A percentile compares a stretch with the other conserved stretches of the same genome.
Conservation (phyloP, 2,113 vertebrate species). For the Oreocharis arfaki region DNA sequence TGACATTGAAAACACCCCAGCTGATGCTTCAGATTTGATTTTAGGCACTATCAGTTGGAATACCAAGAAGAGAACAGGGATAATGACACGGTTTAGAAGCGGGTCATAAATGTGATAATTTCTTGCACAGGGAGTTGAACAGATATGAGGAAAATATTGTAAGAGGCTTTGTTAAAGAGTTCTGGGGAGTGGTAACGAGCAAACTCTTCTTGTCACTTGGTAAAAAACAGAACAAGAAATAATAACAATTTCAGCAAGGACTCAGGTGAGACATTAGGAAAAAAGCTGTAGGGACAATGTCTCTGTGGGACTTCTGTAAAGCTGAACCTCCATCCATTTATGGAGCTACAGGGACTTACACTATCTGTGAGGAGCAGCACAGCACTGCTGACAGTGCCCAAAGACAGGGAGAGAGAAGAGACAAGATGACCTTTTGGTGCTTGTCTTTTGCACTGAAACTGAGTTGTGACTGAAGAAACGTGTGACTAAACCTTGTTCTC, state of each 20-base stretch:
- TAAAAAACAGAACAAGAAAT: not conserved
- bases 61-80: not conserved
- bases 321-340: not conserved
- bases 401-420: not conserved
- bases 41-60: not conserved
- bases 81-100: not conserved
- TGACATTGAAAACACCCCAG: not conserved
- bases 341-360: not conserved
- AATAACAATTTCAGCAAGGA: not conserved
- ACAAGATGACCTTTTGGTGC: rapidly evolving
- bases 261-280: not conserved
- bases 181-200: not conserved
- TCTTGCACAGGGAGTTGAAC: not conserved
- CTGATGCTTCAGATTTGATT: not conserved
- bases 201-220: not conserved
- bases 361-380: not conserved
- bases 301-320: not conserved
- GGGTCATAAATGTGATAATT: not conserved
- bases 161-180: not conserved
- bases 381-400: not conserved
- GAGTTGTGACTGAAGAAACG: rapidly evolving
- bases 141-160: not conserved
- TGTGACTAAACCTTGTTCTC: not conserved
- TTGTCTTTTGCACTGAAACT: not conserved
- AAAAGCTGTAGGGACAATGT: not conserved